Evolutionary conservation across 64 coral and sea anemone genomes (phyloP).

Genomic region (Astreopora myriophthalma): DNA sequence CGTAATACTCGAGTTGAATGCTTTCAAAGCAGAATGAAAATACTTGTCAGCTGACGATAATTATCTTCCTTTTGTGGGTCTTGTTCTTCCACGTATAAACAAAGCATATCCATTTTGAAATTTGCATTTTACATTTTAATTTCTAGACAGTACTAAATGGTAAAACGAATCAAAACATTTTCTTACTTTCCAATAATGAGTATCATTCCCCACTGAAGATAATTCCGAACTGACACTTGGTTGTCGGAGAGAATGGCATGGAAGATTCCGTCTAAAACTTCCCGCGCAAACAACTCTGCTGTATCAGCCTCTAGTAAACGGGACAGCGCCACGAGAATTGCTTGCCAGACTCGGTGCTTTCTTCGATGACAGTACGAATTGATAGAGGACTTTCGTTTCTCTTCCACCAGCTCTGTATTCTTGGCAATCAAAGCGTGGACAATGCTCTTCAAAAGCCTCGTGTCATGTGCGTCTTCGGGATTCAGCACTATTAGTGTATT

Average conservation of each 20-base stretch:
- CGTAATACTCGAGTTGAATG: no score
- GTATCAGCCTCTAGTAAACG: slow-evolving; percentile 6
- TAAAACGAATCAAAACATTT: not conserved
- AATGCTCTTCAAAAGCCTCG: slow-evolving; percentile 40
- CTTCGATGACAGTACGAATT: slow-evolving; percentile 77
- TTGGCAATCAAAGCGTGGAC: slow-evolving; percentile 54
- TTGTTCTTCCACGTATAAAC: no score
- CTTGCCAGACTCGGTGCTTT: slow-evolving; percentile 87
- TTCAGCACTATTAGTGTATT: slow-evolving; percentile 76
- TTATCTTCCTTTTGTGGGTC: no score
- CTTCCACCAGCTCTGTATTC: slow-evolving; percentile 36
- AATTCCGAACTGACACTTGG: slow-evolving; percentile 85
- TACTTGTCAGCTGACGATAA: no score
- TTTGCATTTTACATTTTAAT: not conserved
- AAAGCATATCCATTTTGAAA: not conserved
- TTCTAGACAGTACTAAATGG: not conserved
- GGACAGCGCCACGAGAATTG: slow-evolving; percentile 53
- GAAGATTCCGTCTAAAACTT: slow-evolving; percentile 65
- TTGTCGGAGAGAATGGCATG: slow-evolving; percentile 58
- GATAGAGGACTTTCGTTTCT: slow-evolving; percentile 59
- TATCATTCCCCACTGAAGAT: slow-evolving; percentile 74
- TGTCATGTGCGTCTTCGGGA: not conserved
- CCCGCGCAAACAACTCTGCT: slow-evolving; percentile 10
- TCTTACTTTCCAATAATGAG: slow-evolving; percentile 50
- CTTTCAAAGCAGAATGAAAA: no score